Conservation (phyloP, 30 jellyfish, hydroid and myxozoan genomes). For the Pseudorhiza aurosa region DNA sequence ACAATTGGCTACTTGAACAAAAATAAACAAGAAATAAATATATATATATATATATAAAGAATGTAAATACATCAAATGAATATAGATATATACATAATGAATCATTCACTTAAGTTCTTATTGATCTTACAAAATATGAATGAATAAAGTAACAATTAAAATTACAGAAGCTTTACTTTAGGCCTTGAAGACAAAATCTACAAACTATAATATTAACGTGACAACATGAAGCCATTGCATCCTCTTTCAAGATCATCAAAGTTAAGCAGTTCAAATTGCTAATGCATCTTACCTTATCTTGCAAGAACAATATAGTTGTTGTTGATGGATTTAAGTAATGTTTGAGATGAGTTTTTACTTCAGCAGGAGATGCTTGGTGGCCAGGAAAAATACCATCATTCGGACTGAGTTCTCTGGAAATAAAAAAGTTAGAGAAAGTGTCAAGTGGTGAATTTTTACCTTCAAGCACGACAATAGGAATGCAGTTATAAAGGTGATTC, state of each 20-base stretch:
- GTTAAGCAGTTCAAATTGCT: neutral
- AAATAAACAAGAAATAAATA: neutral
- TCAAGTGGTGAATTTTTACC: too few species aligned
- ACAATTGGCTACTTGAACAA: neutral
- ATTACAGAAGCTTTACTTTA: too few species aligned
- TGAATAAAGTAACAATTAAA: too few species aligned
- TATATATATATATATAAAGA: too few species aligned
- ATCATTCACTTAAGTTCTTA: neutral
- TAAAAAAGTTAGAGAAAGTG: too few species aligned
- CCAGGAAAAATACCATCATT: constrained; percentile 24
- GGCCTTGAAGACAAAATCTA: too few species aligned
- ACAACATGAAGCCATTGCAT: too few species aligned
- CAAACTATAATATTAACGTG: too few species aligned
- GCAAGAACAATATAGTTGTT: constrained; percentile 28
- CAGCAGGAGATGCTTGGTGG: constrained; percentile 2
- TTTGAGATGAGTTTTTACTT: constrained; percentile 1
- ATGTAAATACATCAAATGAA: too few species aligned
- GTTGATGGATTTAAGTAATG: constrained; percentile 6
- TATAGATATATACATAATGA: neutral
- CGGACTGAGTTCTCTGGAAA: neutral
- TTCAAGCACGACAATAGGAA: too few species aligned
- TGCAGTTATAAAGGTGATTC: too few species aligned
- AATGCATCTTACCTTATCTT: constrained; percentile 19
- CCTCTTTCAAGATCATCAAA: neutral
- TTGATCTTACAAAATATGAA: neutral